These are phyloP conservation scores for Pediacus dermestoides DNA, from an alignment of 2,888 invertebrate species.

Conservation along the genomic window DNA sequence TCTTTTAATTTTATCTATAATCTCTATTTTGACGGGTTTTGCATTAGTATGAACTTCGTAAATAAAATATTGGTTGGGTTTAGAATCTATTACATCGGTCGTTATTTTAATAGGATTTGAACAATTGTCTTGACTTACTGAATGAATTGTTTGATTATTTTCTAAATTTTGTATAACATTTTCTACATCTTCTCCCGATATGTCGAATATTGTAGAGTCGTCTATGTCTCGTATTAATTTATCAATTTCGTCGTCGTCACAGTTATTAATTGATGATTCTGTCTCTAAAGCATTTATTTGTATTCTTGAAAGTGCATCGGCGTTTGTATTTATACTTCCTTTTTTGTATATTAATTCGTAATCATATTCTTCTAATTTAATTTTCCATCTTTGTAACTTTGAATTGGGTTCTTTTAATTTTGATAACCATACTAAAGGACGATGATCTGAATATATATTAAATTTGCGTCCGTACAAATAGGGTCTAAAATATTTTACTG, in stretches of 20 bases:
- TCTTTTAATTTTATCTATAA: too few relatives aligned
- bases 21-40: too few relatives aligned
- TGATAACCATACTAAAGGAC: neutral
- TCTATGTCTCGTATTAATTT: too few relatives aligned
- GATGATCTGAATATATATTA: slow-evolving; percentile 28
- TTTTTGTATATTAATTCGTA: slow-evolving; percentile 9
- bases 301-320: slow-evolving; percentile 2
- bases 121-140: neutral
- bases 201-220: too few relatives aligned
- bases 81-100: neutral
- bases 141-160: neutral
- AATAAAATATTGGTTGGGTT: slow-evolving; percentile 1
- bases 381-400: slow-evolving; percentile 20
- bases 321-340: slow-evolving; percentile 2
- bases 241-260: neutral
- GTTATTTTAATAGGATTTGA: neutral
- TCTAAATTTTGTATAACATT: neutral
- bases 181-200: too few relatives aligned
- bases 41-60: neutral
- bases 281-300: neutral
- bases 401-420: neutral
- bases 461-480: slow-evolving; percentile 39
- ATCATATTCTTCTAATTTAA: slow-evolving; percentile 24
- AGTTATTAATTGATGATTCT: neutral
- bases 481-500: slow-evolving; percentile 31